Percentiles rank a stretch among this genome's conserved stretches.
Conservation (phyloP, 2,888 invertebrate species). For the Xiphydria camelus region DNA sequence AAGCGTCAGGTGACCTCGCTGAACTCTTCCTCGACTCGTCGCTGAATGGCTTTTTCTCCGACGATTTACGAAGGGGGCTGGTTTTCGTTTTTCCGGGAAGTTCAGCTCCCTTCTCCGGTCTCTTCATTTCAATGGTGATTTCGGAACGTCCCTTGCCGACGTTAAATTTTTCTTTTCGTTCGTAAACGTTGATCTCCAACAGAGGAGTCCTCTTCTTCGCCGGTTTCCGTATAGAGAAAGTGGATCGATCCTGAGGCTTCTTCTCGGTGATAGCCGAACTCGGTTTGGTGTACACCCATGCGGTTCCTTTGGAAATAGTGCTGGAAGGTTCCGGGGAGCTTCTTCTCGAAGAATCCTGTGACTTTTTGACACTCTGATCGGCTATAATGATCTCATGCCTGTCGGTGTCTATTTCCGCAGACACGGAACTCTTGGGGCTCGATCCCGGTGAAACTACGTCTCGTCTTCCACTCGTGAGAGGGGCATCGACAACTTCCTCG, state of each 20-base stretch:
- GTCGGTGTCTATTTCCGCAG: background rate
- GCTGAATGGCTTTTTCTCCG: background rate
- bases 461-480: background rate
- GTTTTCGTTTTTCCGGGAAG: background rate
- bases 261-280: no score
- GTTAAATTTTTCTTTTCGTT: background rate
- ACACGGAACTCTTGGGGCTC: background rate
- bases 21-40: background rate
- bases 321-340: background rate
- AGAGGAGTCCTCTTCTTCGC: background rate
- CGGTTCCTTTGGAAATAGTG: background rate
- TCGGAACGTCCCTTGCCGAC: no score
- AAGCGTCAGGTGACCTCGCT: background rate
- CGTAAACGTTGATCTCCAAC: background rate
- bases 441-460: background rate
- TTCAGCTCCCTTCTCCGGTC: background rate
- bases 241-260: background rate
- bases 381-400: background rate
- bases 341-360: background rate
- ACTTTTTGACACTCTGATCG: background rate
- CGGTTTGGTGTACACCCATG: no score
- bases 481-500: background rate
- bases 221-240: background rate
- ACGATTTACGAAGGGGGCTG: background rate
- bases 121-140: no score